Evolutionary conservation across 2,888 invertebrate genomes (phyloP).

Genomic region (Plagiodera versicolora): DNA sequence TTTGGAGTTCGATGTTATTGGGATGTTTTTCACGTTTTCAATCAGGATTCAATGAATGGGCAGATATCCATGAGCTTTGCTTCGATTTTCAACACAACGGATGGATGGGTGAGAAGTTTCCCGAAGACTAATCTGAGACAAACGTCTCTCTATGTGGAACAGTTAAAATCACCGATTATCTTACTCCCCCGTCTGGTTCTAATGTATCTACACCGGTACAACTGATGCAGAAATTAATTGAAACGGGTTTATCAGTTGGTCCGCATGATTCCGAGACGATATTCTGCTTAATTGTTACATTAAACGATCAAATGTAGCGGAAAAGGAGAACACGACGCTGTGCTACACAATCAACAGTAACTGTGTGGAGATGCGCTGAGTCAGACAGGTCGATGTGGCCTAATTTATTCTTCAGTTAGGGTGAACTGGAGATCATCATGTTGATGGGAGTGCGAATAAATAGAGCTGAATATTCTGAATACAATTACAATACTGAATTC

Average conservation of each 20-base stretch:
- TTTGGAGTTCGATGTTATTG: no score
- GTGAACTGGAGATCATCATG: background rate
- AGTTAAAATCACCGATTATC: slow-evolving; percentile 28
- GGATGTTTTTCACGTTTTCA: no score
- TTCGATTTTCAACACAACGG: no score
- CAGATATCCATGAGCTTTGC: no score
- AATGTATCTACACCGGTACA: slow-evolving; percentile 31
- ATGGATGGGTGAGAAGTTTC: no score
- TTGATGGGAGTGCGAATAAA: background rate
- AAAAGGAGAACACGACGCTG: slow-evolving; percentile 37
- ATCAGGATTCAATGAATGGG: no score
- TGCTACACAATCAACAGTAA: slow-evolving; percentile 42
- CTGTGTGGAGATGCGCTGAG: slow-evolving; percentile 31
- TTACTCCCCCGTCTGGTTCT: slow-evolving; percentile 28
- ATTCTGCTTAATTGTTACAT: slow-evolving; percentile 41
- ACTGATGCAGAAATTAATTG: slow-evolving; percentile 33
- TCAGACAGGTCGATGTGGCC: background rate
- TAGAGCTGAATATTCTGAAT: no score
- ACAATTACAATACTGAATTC: no score
- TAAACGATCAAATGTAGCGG: slow-evolving; percentile 40
- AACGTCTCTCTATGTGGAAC: background rate
- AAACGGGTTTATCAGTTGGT: slow-evolving; percentile 30
- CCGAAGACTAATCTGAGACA: background rate
- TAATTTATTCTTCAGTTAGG: slow-evolving; percentile 15
- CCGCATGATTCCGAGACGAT: slow-evolving; percentile 35